Evolutionary conservation across 37 sponge, comb jelly and placozoan genomes (phyloP), one percentile per base, ranked within the genome.

Genomic region (Eunapius fragilis): DNA sequence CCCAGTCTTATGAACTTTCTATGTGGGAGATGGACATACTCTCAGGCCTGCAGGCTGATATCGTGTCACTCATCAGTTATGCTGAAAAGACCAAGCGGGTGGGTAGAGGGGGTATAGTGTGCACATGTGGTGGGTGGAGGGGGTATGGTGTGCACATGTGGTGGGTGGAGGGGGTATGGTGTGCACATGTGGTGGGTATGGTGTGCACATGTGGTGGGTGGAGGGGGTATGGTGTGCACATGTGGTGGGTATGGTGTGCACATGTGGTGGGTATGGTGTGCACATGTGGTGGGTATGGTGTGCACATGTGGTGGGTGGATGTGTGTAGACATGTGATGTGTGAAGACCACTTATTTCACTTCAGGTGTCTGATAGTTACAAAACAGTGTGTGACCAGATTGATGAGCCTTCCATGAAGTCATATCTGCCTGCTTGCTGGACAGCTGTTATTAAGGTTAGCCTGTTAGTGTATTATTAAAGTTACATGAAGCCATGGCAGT

Each of bases 11-110:
- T 25, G 85, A 87, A 71, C 34, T 92, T 69, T 58, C 58, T 19
- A 50, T 74, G 27, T 92, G 92, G 88, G 92, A 92, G 67, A 84
- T 68, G 58, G 72, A 71, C 19, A 36, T 37, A 5, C 34, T 84
- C 36, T 24, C 13, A n/a, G 82, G 84, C 22, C 30, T 80, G 71
- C 34, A 85, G 67, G 23, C 70, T 69, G 75, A 83, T 26, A 26
- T 79, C 25, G 19, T 26, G 25, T 72, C 71, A 26, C 69, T 87
- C 22, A 79, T 87, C 14, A 75, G 84, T 41, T 80, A 83, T 67
- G 74, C 88, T 24, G 85, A 84, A 37, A 84, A 76, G 79, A 84
- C 88, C 27, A 92, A 87, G 74, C 71, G 87, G 69, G 92, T 91
- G 27, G n/a, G n/a, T n/a, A n/a, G n/a, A n/a, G n/a, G n/a, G n/a